phyloP scores from a whole-genome alignment of 2,113 vertebrate species.

The Cardinalis cardinalis region DNA sequence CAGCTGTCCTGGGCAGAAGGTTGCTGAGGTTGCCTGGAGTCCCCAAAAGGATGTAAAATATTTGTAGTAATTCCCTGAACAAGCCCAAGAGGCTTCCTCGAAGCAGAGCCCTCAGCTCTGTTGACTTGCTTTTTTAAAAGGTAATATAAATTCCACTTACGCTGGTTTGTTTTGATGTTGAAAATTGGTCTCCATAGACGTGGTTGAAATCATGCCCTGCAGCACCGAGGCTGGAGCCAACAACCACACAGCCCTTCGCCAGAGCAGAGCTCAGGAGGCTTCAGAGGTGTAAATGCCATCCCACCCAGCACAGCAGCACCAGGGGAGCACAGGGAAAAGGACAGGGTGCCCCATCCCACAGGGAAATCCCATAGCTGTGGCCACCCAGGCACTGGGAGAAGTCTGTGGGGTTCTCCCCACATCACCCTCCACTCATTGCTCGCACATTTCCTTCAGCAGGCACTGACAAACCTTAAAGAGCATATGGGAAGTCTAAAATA shows the following conservation, averaged over 20 bases:
- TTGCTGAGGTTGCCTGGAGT: conserved; percentile 18
- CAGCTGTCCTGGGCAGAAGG: background rate
- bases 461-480: background rate
- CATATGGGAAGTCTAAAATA: background rate
- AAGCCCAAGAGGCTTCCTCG: conserved; percentile 46
- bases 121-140: conserved; percentile 72
- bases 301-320: background rate
- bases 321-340: background rate
- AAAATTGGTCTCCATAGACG: conserved; percentile 78
- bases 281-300: conserved; percentile 61
- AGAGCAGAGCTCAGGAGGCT: conserved; percentile 60
- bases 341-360: background rate
- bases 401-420: rapidly evolving
- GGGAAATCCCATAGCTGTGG: background rate
- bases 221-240: conserved; percentile 54
- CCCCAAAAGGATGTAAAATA: conserved; percentile 40
- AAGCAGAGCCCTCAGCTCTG: conserved; percentile 65
- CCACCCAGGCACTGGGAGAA: background rate
- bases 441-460: background rate
- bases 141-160: conserved; percentile 73
- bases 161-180: conserved; percentile 77
- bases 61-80: conserved; percentile 38
- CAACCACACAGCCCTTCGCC: conserved; percentile 66
- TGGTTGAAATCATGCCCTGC: conserved; percentile 74
- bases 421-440: background rate